These are phyloP conservation scores for Dendrolimus kikuchii DNA, from an alignment of 1,140 invertebrate genomes.

Conservation along the genomic window DNA sequence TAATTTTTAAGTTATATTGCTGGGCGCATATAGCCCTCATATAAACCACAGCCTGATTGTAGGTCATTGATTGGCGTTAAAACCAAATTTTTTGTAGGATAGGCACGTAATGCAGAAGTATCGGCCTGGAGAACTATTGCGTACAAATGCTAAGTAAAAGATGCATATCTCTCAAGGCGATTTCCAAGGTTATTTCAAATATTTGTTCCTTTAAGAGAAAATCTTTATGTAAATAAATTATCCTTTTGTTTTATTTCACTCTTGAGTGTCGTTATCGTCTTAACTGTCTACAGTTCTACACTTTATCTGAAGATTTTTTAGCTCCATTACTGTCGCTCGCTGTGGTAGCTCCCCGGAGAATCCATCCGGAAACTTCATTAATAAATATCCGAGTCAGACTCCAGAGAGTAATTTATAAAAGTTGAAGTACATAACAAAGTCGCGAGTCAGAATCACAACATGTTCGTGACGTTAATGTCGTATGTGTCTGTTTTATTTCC, in stretches of 20 bases:
- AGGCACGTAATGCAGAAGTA: too few relatives aligned
- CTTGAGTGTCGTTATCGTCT: slow-evolving; percentile 20
- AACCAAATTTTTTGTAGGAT: too few relatives aligned
- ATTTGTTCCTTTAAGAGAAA: neutral
- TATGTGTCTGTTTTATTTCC: too few relatives aligned
- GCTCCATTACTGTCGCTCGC: slow-evolving; percentile 27
- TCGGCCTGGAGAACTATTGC: too few relatives aligned
- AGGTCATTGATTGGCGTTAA: too few relatives aligned
- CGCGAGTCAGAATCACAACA: neutral
- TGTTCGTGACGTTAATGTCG: neutral
- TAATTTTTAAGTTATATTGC: too few relatives aligned
- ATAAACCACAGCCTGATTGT: too few relatives aligned
- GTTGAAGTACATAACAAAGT: slow-evolving; percentile 7
- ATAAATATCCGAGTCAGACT: slow-evolving; percentile 24
- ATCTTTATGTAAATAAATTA: slow-evolving; percentile 10
- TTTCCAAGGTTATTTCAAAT: too few relatives aligned
- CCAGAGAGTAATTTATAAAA: slow-evolving; percentile 18
- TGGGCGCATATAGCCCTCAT: too few relatives aligned
- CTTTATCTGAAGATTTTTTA: slow-evolving; percentile 28
- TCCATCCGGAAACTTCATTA: slow-evolving; percentile 28
- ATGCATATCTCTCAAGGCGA: too few relatives aligned
- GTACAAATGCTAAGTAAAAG: too few relatives aligned
- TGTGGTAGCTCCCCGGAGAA: slow-evolving; percentile 19
- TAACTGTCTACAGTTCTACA: slow-evolving; percentile 10
- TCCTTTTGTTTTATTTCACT: slow-evolving; percentile 19